A percentile compares a stretch with the other conserved stretches of the same genome.
Evolutionary conservation across 2,888 invertebrate species (phyloP).

Genomic region (Volucella inanis): DNA sequence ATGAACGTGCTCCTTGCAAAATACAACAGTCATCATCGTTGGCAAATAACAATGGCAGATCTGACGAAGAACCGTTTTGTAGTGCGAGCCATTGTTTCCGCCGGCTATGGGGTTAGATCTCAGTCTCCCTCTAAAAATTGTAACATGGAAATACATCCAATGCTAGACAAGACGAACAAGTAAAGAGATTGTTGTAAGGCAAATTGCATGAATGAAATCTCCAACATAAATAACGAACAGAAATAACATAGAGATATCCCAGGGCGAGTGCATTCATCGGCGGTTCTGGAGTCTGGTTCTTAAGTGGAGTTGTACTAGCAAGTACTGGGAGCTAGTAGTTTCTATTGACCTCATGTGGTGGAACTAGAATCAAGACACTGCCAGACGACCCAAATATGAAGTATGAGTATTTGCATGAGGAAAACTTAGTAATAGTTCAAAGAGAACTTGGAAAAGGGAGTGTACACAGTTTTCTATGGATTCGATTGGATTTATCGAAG

Average conservation of each 20-base stretch:
- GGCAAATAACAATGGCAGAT: conserved; percentile 69
- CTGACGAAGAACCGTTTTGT: conserved; percentile 71
- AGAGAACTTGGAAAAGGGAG: conserved; percentile 2
- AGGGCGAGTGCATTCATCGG: conserved; percentile 59
- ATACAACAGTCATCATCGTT: conserved; percentile 25
- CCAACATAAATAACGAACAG: conserved; percentile 64
- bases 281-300: conserved; percentile 19
- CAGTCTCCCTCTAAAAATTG: conserved; percentile 28
- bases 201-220: conserved; percentile 70
- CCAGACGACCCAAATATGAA: conserved; percentile 46
- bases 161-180: neutral
- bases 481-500: conserved; percentile 2
- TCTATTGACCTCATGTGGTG: conserved; percentile 62
- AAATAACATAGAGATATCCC: conserved; percentile 65
- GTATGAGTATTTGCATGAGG: conserved; percentile 32
- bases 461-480: neutral
- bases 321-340: conserved; percentile 16
- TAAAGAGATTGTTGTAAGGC: conserved; percentile 43
- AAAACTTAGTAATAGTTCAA: conserved; percentile 30
- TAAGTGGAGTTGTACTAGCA: neutral
- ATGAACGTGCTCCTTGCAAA: conserved; percentile 61
- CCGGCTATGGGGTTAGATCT: neutral
- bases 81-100: conserved; percentile 43
- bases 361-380: conserved; percentile 31
- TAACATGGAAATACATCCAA: conserved; percentile 44